Percentiles rank a stretch among this genome's conserved stretches.
Conservation (phyloP, 2,797 vertebrate species). For the Sebastes glaucus region DNA sequence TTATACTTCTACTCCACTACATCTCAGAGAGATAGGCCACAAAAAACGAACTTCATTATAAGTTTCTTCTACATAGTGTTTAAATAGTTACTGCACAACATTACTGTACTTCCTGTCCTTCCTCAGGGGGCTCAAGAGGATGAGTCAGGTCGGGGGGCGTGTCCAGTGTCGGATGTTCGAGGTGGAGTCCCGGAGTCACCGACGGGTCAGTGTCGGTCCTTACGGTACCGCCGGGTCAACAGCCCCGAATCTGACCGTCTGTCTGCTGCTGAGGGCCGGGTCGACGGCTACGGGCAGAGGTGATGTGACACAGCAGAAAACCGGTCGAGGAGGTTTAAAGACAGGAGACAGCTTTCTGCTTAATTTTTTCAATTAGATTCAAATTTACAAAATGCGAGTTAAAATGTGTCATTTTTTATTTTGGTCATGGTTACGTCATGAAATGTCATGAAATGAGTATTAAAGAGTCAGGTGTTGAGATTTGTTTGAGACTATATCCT, state of each 20-base stretch:
- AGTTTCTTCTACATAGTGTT: neutral
- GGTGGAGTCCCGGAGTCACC: slow-evolving; percentile 89
- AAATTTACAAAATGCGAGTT: neutral
- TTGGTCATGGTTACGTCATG: neutral
- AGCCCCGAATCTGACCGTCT: slow-evolving; percentile 94
- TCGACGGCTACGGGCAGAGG: slow-evolving; percentile 90
- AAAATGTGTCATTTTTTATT: no score
- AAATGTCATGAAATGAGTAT: no score
- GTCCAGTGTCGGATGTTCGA: slow-evolving; percentile 89
- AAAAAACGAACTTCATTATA: neutral
- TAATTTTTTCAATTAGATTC: neutral
- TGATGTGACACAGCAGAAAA: slow-evolving; percentile 46
- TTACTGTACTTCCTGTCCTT: neutral
- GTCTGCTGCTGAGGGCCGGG: slow-evolving; percentile 90
- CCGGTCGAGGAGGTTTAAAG: neutral
- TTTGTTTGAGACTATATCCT: no score
- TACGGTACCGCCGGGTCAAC: slow-evolving; percentile 91
- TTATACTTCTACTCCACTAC: neutral
- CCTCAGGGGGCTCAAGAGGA: slow-evolving; percentile 88
- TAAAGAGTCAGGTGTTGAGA: neutral
- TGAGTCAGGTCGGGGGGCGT: slow-evolving; percentile 85
- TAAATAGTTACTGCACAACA: neutral
- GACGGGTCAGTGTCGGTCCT: slow-evolving; percentile 87
- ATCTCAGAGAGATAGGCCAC: neutral
- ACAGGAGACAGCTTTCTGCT: neutral